phyloP scores from a whole-genome alignment of 1,140 invertebrate species.

The Dinoponera quadriceps region DNA sequence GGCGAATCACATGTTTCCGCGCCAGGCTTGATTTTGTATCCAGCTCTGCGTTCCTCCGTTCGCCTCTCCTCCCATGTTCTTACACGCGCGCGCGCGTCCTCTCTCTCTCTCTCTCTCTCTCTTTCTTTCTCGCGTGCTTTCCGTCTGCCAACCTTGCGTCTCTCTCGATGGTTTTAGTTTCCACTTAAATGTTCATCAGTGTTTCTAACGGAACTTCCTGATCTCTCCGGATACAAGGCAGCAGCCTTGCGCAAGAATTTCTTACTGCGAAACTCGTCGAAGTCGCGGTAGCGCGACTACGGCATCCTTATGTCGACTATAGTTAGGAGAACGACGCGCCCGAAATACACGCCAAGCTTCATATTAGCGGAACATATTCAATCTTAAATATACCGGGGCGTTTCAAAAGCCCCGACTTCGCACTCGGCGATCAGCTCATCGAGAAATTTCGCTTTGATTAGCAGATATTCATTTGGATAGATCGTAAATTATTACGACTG shows the following conservation, averaged over 20 bases:
- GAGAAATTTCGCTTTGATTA: background rate
- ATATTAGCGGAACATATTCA: background rate
- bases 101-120: conserved; percentile 4
- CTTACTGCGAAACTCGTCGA: conserved; percentile 24
- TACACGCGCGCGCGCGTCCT: no score
- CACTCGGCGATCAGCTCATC: background rate
- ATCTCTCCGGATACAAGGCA: conserved; percentile 42
- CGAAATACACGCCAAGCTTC: background rate
- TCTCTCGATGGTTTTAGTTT: conserved; percentile 30
- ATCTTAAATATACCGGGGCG: background rate
- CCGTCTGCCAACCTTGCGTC: background rate
- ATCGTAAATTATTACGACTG: no score
- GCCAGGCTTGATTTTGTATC: conserved; percentile 80
- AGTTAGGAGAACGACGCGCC: background rate
- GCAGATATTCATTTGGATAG: no score
- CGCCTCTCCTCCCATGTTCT: background rate
- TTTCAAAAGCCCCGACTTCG: background rate
- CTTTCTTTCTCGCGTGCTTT: background rate
- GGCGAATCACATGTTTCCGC: conserved; percentile 80
- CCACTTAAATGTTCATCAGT: conserved; percentile 49
- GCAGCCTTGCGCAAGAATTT: conserved; percentile 28
- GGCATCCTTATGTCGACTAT: background rate
- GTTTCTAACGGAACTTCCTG: conserved; percentile 41
- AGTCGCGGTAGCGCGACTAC: conserved; percentile 3
- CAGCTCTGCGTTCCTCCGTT: conserved; percentile 57